Base-by-base conservation (phyloP, 1,140 invertebrate species). In the Drosophila pallidifrons region DNA sequence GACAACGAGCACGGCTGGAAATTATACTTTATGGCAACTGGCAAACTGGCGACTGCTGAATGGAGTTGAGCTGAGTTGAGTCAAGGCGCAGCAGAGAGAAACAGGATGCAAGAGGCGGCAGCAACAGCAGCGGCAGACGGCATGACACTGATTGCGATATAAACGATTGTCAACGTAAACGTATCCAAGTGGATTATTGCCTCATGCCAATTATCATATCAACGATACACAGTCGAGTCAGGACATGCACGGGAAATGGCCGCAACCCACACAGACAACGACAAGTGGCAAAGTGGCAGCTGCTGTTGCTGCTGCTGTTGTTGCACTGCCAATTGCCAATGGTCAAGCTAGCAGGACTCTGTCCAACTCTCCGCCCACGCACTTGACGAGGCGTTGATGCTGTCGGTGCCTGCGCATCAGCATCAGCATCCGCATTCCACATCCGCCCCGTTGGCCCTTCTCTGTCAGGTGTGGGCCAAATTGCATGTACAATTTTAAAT, bases 151-250 rank as follows among this genome's bases (percentile, higher is more conserved):
- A 89, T 89, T 89, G 85, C 85, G 81, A 89, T 89, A 89, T 89
- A 89, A 89, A 90, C 85, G 85, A 90, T 89, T 89, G 85, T 89
- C 85, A 90, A 89, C 85, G 85, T 89, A 85, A 90, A 89, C 85
- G 85, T 89, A 85, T 90, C 86, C 85, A 89, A 89, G 85, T 89
- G 85, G 85, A 89, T 89, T 89, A 89, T 89, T 89, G 83, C 85
- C 85, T 90, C 85, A 89, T 89, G 85, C 85, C 85, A 89, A 89
- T 89, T 89, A 89, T 89, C 85, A 89, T 89, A 89, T 89, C 85
- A 89, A 89, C 85, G 85, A 90, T 90, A 89, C 69, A 79, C 86
- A 90, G 69, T 69, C 46, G 13, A 38, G 43, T 25, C 55, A 45
- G 55, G 38, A 47, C 54, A 66, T 58, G 54, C 28, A 61, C 41